Percentiles rank a stretch among this genome's conserved stretches.
phyloP scores from a whole-genome alignment of 2,113 vertebrate species.

The Macquaria ambigua region DNA sequence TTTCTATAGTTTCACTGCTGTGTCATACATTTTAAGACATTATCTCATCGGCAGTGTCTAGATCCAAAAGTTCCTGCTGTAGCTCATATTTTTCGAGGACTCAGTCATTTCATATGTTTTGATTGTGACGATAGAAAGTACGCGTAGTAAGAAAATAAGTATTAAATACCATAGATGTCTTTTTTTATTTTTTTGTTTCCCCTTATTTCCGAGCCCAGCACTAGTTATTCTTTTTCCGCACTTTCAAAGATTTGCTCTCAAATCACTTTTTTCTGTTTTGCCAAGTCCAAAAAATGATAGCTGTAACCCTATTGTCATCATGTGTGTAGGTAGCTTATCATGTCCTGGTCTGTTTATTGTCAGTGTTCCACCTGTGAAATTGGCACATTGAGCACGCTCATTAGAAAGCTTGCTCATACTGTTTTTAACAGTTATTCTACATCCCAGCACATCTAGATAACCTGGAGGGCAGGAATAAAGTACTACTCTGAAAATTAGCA shows the following conservation, averaged over 20 bases:
- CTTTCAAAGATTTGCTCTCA: neutral
- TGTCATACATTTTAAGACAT: constrained; percentile 9
- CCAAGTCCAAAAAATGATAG: neutral
- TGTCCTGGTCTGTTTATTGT: constrained; percentile 2
- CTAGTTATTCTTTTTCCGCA: neutral
- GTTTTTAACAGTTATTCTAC: constrained; percentile 79
- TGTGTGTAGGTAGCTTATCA: neutral
- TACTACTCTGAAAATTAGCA: constrained; percentile 91
- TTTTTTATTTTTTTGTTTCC: neutral
- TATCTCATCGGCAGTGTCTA: neutral
- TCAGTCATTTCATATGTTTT: neutral
- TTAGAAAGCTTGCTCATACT: constrained; percentile 40
- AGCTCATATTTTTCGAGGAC: neutral
- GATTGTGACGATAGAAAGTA: neutral
- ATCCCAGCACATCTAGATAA: constrained; percentile 90
- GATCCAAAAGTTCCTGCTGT: neutral
- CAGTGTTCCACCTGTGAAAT: constrained; percentile 42
- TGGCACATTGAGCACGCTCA: constrained; percentile 11
- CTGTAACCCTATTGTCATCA: neutral
- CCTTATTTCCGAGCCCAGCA: neutral
- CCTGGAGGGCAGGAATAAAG: constrained; percentile 94
- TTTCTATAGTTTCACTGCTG: neutral
- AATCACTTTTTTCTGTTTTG: neutral
- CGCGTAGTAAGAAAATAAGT: neutral
- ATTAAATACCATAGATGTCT: neutral